Evolutionary conservation across 2,888 invertebrate genomes (phyloP), one percentile per base, ranked within the genome.

Genomic region (Camponotus fellah): DNA sequence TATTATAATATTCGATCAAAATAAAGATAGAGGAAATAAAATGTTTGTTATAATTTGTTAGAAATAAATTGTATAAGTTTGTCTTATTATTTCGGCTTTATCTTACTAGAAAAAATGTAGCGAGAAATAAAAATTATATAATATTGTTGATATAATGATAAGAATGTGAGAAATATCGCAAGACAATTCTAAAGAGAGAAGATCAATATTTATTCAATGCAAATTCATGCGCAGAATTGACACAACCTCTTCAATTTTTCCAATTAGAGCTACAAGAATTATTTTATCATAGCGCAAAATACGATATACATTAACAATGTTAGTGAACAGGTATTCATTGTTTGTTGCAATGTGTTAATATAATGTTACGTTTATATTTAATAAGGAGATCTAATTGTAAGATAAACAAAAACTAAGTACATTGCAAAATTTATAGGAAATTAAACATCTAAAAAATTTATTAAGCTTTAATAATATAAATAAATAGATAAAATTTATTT

Each of bases 91-190:
- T 40, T 26, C 26, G 49, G 66, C 34, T 26, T 43, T 53, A 76
- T 65, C 49, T 37, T 49, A 46, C 4, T 75, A 60, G 17, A 65
- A 76, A 76, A 49, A 76, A 49, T 66, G 53, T 3, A 14, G 5
- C 26, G 17, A 43, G 43, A 65, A 37, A 65, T 65, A 75, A 64
- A 75, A 75, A 75, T 34, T 75, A 46, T 12, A 64, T 21, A 46
- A 64, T 64, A 64, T 46, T n/a, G 0, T 37, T 21, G 9, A 65
- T 34, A 75, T 64, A 75, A 46, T 34, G 21, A 17, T 32, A 76
- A 26, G 49, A 65, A 17, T n/a, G 14, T 9, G 46, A 64, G 43
- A 46, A 75, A 49, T 46, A 3, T 65, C 14, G 34, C 21, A 21
- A 14, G 2, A 49, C 2, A 5, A 40, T 26, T 34, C 9, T n/a